These are phyloP conservation scores for Rhinichthys klamathensis DNA, from an alignment of 2,113 vertebrate genomes.

Conservation along the genomic window DNA sequence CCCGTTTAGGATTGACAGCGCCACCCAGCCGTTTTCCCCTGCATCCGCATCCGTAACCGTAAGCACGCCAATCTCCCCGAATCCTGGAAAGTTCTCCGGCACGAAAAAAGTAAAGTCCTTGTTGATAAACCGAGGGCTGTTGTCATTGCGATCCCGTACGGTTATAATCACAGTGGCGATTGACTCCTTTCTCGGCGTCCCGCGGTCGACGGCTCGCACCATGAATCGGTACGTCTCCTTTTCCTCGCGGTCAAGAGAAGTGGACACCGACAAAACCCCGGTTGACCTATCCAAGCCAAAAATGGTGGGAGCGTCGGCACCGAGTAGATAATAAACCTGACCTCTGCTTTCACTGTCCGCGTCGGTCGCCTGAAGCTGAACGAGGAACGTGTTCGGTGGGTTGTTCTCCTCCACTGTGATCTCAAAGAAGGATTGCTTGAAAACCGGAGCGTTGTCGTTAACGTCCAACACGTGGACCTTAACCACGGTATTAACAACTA, in stretches of 20 bases:
- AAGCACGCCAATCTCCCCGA: constrained; percentile 94
- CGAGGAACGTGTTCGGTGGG: constrained; percentile 85
- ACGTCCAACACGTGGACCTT: constrained; percentile 90
- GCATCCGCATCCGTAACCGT: constrained; percentile 93
- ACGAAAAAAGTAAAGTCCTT: constrained; percentile 99
- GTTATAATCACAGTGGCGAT: constrained; percentile 89
- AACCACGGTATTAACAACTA: constrained; percentile 81
- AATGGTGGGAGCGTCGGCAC: constrained; percentile 86
- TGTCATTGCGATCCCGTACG: constrained; percentile 95
- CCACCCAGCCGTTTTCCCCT: constrained; percentile 93
- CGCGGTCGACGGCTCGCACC: constrained; percentile 89
- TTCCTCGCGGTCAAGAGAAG: constrained; percentile 91
- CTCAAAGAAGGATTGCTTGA: constrained; percentile 86
- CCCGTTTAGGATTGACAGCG: constrained; percentile 92
- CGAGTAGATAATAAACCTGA: constrained; percentile 87
- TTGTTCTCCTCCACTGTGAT: constrained; percentile 95
- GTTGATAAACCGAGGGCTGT: constrained; percentile 95
- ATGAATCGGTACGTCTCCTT: constrained; percentile 94
- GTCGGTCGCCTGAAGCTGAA: constrained; percentile 89
- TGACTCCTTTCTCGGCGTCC: constrained; percentile 87
- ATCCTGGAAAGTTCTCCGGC: constrained; percentile 96
- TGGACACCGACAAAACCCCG: constrained; percentile 88
- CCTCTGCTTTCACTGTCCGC: constrained; percentile 87
- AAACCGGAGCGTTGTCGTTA: constrained; percentile 93
- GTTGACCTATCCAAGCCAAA: constrained; percentile 86